These are phyloP conservation scores for Ornithoptera alexandrae DNA, from an alignment of 2,888 invertebrate species.

Conservation along the genomic window DNA sequence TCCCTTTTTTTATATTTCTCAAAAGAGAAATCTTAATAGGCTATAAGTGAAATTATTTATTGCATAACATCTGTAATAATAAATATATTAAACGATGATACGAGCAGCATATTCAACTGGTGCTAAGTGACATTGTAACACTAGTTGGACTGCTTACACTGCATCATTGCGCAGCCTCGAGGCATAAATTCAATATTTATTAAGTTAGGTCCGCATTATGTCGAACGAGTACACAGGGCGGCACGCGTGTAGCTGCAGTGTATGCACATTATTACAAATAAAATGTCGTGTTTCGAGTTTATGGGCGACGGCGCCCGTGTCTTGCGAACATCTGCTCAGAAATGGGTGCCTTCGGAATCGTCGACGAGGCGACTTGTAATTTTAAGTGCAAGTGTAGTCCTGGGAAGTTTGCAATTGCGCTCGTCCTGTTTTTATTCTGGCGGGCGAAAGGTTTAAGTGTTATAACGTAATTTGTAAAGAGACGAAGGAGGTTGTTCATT, in stretches of 20 bases:
- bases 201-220: slow-evolving; percentile 9
- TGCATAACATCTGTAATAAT: background rate
- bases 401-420: slow-evolving; percentile 28
- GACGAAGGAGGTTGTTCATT: slow-evolving; percentile 2
- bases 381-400: slow-evolving; percentile 31
- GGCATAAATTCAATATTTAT: too few species aligned
- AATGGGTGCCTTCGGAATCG: slow-evolving; percentile 29
- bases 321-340: slow-evolving; percentile 31
- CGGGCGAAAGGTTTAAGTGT: slow-evolving; percentile 1
- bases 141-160: too few species aligned
- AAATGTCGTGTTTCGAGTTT: slow-evolving; percentile 33
- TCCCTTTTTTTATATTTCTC: background rate
- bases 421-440: slow-evolving; percentile 12
- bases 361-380: slow-evolving; percentile 29
- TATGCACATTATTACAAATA: slow-evolving; percentile 34
- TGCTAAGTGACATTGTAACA: too few species aligned
- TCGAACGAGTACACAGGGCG: slow-evolving; percentile 13
- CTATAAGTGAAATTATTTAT: background rate
- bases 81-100: background rate
- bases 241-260: slow-evolving; percentile 25
- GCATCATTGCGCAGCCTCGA: too few species aligned
- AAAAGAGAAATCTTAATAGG: background rate
- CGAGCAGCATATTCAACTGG: too few species aligned
- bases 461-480: background rate
- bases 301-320: slow-evolving; percentile 22